Base-by-base conservation (phyloP, 2,797 vertebrate genomes). In the Sorex maritimensis region DNA sequence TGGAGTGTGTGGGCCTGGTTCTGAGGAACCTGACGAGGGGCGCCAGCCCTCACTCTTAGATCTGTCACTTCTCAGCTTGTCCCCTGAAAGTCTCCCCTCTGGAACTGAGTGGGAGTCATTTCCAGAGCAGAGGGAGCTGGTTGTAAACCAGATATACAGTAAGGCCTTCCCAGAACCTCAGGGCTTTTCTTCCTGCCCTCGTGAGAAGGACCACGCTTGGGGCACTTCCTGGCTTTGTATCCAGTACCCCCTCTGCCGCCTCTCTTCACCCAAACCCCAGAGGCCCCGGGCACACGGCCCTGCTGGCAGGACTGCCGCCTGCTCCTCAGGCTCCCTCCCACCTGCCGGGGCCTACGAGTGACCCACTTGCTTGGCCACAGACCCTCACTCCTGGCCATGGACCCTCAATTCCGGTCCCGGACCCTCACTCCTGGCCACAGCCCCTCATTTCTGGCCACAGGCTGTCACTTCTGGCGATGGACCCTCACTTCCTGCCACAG, bases 301-400 rank as follows among this genome's bases (percentile, higher is more conserved):
- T 23, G 19, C 41, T 52, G 3, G 1, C 0, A 9, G 11, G 41
- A 58, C 72, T 52, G 15, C 14, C 49, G 6, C 21, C 81, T 28
- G 6, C 52, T 24, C 28, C 0, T 12, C 9, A 61, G 55, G 28
- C 26, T 52, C 79, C 84, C 41, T 0, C 0, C 19, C 2, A 58
- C 74, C 67, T 77, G 58, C 52, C 14, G 52, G 0, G 0, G 2
- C 12, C 41, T 15, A 55, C 23, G 24, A 38, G 30, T 0, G 24
- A 4, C 52, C 52, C 52, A 14, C 52, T 55, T 15, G 52, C 52
- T 44, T 44, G 41, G 7, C 0, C 41, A 44, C 41, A 44, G 7
- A 44, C 41, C 41, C 41, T 44, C 41, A 44, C 41, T 44, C 7
- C 41, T 44, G 41, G 41, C 7, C 41, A 44, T 44, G 41, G 41